phyloP scores from a whole-genome alignment of 1,140 invertebrate genomes.

The Musca domestica region DNA sequence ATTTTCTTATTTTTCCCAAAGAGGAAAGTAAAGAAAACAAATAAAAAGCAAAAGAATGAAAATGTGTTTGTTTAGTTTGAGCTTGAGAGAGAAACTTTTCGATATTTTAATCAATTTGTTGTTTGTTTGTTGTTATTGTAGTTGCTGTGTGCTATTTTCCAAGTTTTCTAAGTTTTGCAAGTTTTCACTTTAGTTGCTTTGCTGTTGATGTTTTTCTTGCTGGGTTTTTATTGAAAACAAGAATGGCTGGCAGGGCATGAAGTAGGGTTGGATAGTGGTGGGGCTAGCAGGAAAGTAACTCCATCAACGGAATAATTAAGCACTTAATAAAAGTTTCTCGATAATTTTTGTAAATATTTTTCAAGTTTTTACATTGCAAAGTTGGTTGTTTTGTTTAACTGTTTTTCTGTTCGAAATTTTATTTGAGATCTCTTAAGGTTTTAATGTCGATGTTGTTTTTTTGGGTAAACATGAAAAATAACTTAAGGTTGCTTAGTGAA shows the following conservation, averaged over 20 bases:
- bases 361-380: constrained; percentile 18
- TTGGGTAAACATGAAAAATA: not conserved
- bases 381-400: constrained; percentile 2
- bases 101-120: constrained; percentile 22
- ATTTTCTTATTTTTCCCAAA: not conserved
- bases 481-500: too few species aligned
- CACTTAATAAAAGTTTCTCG: constrained; percentile 19
- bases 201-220: constrained; percentile 13
- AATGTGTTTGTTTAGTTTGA: constrained; percentile 19
- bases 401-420: not conserved
- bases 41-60: constrained; percentile 1
- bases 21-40: not conserved
- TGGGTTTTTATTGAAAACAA: not conserved
- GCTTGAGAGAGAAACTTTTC: constrained; percentile 17
- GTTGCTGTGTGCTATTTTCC: not conserved
- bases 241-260: not conserved
- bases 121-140: constrained; percentile 5
- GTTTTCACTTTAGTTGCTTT: not conserved
- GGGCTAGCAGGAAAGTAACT: not conserved
- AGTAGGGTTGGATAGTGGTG: not conserved
- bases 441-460: not conserved
- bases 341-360: constrained; percentile 19
- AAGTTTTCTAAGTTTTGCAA: constrained; percentile 4
- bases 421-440: not conserved
- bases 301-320: constrained; percentile 21